Percentiles rank a stretch among this genome's conserved stretches.
Evolutionary conservation across 2,113 vertebrate genomes (phyloP).

Genomic region (Ictalurus punctatus): DNA sequence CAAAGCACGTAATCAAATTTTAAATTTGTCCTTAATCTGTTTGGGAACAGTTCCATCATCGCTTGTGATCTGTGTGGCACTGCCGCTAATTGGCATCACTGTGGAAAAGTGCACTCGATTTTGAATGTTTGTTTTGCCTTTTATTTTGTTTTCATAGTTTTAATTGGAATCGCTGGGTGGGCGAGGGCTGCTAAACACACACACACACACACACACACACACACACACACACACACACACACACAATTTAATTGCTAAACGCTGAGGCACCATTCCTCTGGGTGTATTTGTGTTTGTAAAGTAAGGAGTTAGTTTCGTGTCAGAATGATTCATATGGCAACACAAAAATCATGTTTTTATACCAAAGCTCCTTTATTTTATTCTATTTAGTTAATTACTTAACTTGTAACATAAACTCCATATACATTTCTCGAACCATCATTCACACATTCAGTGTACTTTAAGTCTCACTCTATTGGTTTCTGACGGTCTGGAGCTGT

Average conservation of each 20-base stretch:
- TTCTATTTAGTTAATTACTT: not conserved
- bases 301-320: slow-evolving; percentile 6
- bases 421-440: not conserved
- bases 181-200: not conserved
- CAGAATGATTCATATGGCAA: not conserved
- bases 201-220: not conserved
- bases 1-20: not conserved
- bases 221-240: not conserved
- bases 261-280: not conserved
- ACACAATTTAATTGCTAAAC: not conserved
- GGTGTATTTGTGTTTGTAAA: slow-evolving; percentile 32
- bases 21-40: not conserved
- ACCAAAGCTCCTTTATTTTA: not conserved
- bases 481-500: not conserved
- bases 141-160: slow-evolving; percentile 33
- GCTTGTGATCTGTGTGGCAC: slow-evolving; percentile 35
- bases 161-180: slow-evolving; percentile 40
- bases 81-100: slow-evolving; percentile 36
- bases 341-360: not conserved
- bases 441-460: not conserved
- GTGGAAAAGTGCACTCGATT: slow-evolving; percentile 22
- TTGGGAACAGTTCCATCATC: not conserved
- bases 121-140: slow-evolving; percentile 47
- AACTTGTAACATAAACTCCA: not conserved
- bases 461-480: not conserved